Evolutionary conservation across 2,113 vertebrate species (phyloP), one percentile per base, ranked within the genome.

Genomic region (Talpa occidentalis): DNA sequence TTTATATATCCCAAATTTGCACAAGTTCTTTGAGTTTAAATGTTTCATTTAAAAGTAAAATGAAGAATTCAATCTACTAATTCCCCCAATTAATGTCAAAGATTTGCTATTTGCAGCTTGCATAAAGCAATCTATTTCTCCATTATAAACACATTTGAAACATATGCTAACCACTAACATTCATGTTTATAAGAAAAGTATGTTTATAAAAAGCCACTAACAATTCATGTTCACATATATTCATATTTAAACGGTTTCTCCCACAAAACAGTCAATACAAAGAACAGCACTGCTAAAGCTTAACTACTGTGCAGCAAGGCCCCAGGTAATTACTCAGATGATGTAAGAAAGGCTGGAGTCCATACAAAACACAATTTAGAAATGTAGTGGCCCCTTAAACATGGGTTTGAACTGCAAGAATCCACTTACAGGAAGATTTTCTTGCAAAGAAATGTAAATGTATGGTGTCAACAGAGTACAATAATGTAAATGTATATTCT

Each of bases 321-420:
- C 54, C 35, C 11, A 49, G 32, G 74, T 67, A 76, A 82, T 77
- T 56, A 77, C 69, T 56, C 69, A 86, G 89, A 77, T 67, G 66
- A 83, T 35, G 40, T 32, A 86, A 87, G 44, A 88, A 91, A 96
- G 62, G 37, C 59, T 93, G 81, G 80, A 81, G 85, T 67, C 86
- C 85, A 54, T 44, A 37, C 12, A 82, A 95, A 92, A 67, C 21
- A 56, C 21, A 56, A 60, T n/a, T 78, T 91, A 64, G 7, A 56
- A 93, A 91, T 40, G 35, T 22, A 8, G 19, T 56, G 69, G 22
- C 8, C 19, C 19, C 67, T 69, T 8, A 19, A 69, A 37, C 35
- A 21, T 19, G 22, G n/a, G 24, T 42, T 40, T 72, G 9, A 42
- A 42, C 14, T 72, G 37, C 24, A 24, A 24, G 37, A 24, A 72